Base-by-base conservation (phyloP, 2,888 invertebrate species). In the Erebia palarica region DNA sequence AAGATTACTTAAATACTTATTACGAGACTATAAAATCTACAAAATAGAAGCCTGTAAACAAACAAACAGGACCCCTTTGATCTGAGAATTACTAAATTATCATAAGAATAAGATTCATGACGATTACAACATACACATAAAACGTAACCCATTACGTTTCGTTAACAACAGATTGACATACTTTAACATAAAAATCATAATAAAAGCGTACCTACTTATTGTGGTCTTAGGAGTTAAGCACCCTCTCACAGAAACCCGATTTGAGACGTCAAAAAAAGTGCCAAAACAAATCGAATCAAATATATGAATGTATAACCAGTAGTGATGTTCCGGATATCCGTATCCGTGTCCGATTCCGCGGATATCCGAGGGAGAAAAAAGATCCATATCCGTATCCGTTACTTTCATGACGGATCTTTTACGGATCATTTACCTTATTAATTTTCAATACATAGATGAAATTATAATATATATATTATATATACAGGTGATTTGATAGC, bases 261-360 rank as follows among this genome's bases (percentile, higher is more conserved):
- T 21, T 63, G 14, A 16, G 44, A 66, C 59, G n/a, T 42, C 16
- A 8, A 49, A 59, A 59, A 51, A n/a, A 27, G 14, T 47, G 18
- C 27, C 44, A 42, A 53, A 68, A 61, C 60, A 49, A 47, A 65
- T 47, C 65, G 64, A 68, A 21, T 14, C 18, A n/a, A 18, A 51
- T 68, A 70, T 47, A 57, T 59, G 53, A 61, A 68, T 68, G 47
- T 27, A 49, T 13, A 60, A 58, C 36, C n/a, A n/a, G n/a, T n/a
- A n/a, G n/a, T n/a, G n/a, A n/a, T n/a, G n/a, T n/a, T n/a, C n/a
- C n/a, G n/a, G n/a, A n/a, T n/a, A n/a, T n/a, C n/a, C n/a, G n/a
- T n/a, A n/a, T n/a, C n/a, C n/a, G n/a, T n/a, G n/a, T n/a, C n/a
- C n/a, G n/a, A n/a, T n/a, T n/a, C n/a, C n/a, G n/a, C n/a, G n/a